Evolutionary conservation across 2,888 invertebrate species (phyloP).

Genomic region (Drosophila seclusa): DNA sequence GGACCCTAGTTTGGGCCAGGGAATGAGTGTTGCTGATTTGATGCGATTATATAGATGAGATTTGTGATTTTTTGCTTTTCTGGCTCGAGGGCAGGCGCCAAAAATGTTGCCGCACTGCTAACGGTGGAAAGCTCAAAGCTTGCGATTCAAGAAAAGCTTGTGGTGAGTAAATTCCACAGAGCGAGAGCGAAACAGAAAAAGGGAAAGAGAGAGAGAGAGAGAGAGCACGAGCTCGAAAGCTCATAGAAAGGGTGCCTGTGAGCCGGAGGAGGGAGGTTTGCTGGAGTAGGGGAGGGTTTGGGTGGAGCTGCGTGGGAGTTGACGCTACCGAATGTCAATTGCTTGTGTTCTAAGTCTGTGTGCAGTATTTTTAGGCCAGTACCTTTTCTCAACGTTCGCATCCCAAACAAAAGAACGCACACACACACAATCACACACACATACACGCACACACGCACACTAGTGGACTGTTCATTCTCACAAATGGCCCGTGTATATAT

Average conservation of each 20-base stretch:
- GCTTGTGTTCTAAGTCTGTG: conserved; percentile 61
- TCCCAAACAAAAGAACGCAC: conserved; percentile 48
- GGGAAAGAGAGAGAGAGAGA: not conserved
- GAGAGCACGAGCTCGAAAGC: conserved; percentile 34
- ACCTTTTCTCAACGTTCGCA: conserved; percentile 64
- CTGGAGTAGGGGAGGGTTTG: not conserved
- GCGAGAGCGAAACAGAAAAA: not conserved
- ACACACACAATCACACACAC: conserved; percentile 14
- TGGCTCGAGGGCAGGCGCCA: conserved; percentile 63
- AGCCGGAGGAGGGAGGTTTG: not conserved
- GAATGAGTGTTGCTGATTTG: conserved; percentile 57
- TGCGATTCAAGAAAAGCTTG: conserved; percentile 46
- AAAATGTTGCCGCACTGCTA: conserved; percentile 47
- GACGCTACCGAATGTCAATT: conserved; percentile 75
- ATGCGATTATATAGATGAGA: conserved; percentile 73
- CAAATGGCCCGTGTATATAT: conserved; percentile 22
- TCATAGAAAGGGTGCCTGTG: conserved; percentile 13
- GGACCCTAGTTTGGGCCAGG: conserved; percentile 7
- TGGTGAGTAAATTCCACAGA: conserved; percentile 58
- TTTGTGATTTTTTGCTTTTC: conserved; percentile 46
- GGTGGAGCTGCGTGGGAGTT: conserved; percentile 52
- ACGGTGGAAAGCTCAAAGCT: conserved; percentile 53
- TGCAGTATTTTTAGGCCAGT: conserved; percentile 65
- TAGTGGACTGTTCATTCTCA: not conserved
- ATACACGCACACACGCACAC: conserved; percentile 1